phyloP scores from a whole-genome alignment of 2,888 invertebrate species.

The Dermolepida albohirtum region DNA sequence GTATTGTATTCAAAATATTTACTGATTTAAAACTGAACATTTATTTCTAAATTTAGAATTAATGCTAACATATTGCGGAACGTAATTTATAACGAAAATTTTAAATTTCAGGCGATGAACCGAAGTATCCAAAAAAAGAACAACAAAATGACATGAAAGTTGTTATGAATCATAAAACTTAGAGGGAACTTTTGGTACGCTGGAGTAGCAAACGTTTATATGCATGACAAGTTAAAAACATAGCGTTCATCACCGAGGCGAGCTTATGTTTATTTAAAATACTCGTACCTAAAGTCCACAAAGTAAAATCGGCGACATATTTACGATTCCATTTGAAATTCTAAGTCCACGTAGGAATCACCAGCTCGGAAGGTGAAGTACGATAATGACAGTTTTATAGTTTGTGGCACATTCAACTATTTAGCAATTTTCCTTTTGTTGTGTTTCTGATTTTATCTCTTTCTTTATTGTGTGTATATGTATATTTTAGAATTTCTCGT shows the following conservation, averaged over 20 bases:
- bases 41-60: too few species aligned
- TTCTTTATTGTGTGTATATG: not conserved
- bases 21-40: too few species aligned
- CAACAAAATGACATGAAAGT: conserved; percentile 16
- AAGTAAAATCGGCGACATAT: conserved; percentile 46
- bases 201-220: conserved; percentile 26
- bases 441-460: conserved; percentile 16
- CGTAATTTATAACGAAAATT: not conserved
- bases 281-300: conserved; percentile 40
- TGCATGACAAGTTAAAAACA: conserved; percentile 45
- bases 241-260: conserved; percentile 43
- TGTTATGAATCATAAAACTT: conserved; percentile 26
- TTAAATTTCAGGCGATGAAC: conserved; percentile 27
- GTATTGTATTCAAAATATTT: too few species aligned
- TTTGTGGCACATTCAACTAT: conserved; percentile 46
- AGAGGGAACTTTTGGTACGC: conserved; percentile 24
- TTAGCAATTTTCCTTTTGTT: conserved; percentile 45
- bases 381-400: conserved; percentile 49
- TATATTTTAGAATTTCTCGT: not conserved
- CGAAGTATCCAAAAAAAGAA: conserved; percentile 16
- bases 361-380: conserved; percentile 42
- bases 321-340: conserved; percentile 45
- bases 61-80: too few species aligned
- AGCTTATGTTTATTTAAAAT: conserved; percentile 46
- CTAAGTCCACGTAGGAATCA: conserved; percentile 46